Conservation (phyloP, 64 coral and sea anemone species). For the Pachyseris speciosa region DNA sequence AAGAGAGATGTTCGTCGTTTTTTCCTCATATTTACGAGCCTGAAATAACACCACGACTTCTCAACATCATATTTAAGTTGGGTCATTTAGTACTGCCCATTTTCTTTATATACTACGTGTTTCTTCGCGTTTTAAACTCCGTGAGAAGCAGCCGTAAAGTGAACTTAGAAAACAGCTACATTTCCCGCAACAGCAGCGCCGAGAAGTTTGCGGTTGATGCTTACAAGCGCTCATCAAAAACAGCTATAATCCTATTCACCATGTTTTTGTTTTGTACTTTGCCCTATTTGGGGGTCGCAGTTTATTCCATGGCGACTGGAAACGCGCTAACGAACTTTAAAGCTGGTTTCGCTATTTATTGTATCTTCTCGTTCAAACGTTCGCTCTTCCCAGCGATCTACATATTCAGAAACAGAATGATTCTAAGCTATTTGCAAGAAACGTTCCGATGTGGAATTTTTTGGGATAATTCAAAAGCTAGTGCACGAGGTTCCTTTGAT, state of each 20-base stretch:
- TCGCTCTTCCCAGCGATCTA: conserved; percentile 89
- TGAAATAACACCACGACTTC: not conserved
- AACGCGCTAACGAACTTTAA: conserved; percentile 26
- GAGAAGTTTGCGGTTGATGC: conserved; percentile 89
- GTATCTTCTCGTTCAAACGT: conserved; percentile 76
- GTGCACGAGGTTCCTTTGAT: not conserved
- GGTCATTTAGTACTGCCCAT: conserved; percentile 61
- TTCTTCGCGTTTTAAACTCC: conserved; percentile 80
- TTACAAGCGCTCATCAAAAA: conserved; percentile 90
- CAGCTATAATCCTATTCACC: conserved; percentile 78
- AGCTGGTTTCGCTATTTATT: conserved; percentile 62
- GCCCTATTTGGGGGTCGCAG: conserved; percentile 38
- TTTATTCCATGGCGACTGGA: conserved; percentile 52
- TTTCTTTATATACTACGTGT: conserved; percentile 73
- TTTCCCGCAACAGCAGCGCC: conserved; percentile 84
- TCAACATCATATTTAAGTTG: conserved; percentile 62
- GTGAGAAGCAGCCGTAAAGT: conserved; percentile 72
- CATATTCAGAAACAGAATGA: conserved; percentile 88
- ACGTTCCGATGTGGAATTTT: conserved; percentile 57
- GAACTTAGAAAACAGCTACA: conserved; percentile 85
- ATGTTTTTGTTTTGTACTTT: conserved; percentile 84
- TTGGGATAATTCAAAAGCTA: not conserved
- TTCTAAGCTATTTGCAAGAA: conserved; percentile 75
- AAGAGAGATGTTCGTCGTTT: conserved; percentile 7
- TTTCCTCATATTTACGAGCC: conserved; percentile 83